Conservation (phyloP, 2,797 vertebrate species). For the Coregonus sp. region DNA sequence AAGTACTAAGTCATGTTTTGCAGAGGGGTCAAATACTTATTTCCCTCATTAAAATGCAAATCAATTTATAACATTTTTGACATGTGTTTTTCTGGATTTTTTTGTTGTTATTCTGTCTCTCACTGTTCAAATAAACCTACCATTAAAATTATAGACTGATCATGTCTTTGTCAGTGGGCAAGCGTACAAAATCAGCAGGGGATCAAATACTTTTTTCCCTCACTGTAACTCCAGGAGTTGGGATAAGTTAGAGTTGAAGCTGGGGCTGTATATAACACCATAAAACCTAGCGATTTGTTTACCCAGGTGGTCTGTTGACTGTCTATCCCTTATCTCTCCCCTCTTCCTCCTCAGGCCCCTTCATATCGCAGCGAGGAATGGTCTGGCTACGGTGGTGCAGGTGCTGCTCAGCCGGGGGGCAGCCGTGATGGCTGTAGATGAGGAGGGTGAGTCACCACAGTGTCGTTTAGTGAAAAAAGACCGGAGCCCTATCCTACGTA, state of each 20-base stretch:
- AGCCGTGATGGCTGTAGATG: constrained; percentile 94
- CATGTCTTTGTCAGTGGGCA: too few relatives aligned
- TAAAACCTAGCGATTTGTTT: background rate
- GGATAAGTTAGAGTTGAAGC: background rate
- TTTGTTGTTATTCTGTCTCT: too few relatives aligned
- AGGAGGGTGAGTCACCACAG: constrained; percentile 82
- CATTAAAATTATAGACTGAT: too few relatives aligned
- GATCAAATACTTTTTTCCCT: too few relatives aligned
- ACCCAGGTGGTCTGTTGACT: background rate
- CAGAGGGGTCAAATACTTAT: too few relatives aligned
- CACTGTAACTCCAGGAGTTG: background rate
- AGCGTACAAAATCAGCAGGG: too few relatives aligned
- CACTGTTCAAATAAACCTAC: too few relatives aligned
- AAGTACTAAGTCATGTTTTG: too few relatives aligned
- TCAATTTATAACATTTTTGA: too few relatives aligned
- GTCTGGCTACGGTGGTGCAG: constrained; percentile 94
- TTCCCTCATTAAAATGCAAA: too few relatives aligned
- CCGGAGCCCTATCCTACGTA: background rate
- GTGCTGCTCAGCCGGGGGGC: constrained; percentile 93
- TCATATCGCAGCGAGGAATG: constrained; percentile 93
- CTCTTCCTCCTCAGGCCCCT: constrained; percentile 82
- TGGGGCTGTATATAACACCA: background rate
- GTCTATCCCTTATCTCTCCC: background rate
- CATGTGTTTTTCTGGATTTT: too few relatives aligned
- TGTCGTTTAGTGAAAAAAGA: background rate